Evolutionary conservation across 2,888 invertebrate genomes (phyloP), one percentile per base, ranked within the genome.

Genomic region (Selenia dentaria): DNA sequence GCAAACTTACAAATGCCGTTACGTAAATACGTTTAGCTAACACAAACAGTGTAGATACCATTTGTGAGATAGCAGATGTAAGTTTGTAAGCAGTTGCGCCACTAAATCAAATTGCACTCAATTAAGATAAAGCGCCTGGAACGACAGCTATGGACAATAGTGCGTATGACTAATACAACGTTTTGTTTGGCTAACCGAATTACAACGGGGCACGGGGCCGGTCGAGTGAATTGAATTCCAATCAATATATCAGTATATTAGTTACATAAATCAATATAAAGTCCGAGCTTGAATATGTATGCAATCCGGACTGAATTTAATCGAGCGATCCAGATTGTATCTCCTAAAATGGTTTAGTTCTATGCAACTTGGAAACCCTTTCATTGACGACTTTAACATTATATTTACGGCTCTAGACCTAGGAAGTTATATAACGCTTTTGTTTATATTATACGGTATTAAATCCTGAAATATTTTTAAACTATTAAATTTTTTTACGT

Each of bases 31-130:
- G 47, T 48, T 54, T 45, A 51, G 57, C 55, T 56, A 52, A 51
- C 50, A 71, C 66, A 59, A 58, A 54, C 40, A 47, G 58, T 65
- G 50, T 54, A 62, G 50, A 40, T 36, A 52, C 38, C 52, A 51
- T 12, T 45, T 38, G 2, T 54, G 54, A 52, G 52, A 49, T 38
- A 49, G 72, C 55, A 73, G 65, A 63, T 52, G 39, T 67, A 71
- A 69, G 55, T 77, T 73, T 60, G 78, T 60, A 49, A 62, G 60
- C 59, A 59, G 67, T 70, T 70, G 75, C 66, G 71, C 74, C 70
- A 84, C 79, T 87, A 87, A 88, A 88, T 89, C 87, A 88, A 88
- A 87, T 79, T 74, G 79, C 72, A 83, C 84, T 87, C 88, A 89
- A 89, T 89, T 89, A 89, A 89, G 89, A 88, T 88, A 88, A 86